These are phyloP conservation scores for Hylyphantes graminicola DNA, from an alignment of 1,140 invertebrate genomes.

Conservation along the genomic window DNA sequence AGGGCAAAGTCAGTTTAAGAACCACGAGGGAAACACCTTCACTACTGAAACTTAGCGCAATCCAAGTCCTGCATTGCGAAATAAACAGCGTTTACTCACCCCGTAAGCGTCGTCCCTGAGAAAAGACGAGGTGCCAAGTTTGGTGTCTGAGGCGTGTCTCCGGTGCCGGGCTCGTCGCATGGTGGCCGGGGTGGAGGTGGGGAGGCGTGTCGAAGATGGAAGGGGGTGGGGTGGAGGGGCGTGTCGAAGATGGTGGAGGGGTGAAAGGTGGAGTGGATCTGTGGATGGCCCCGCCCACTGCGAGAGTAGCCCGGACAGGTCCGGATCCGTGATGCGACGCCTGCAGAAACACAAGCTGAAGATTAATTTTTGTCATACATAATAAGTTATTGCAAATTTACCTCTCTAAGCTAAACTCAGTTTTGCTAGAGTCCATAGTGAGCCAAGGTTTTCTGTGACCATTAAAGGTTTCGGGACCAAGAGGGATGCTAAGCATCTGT, in stretches of 20 bases:
- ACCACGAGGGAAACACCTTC: too few relatives aligned
- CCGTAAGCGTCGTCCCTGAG: conserved; percentile 21
- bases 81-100: conserved; percentile 3
- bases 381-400: too few relatives aligned
- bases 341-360: not conserved
- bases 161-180: conserved; percentile 67
- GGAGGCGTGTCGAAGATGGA: not conserved
- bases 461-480: too few relatives aligned
- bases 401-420: too few relatives aligned
- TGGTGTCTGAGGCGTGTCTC: conserved; percentile 71
- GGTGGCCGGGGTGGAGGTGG: conserved; percentile 47
- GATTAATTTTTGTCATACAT: too few relatives aligned
- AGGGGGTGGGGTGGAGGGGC: not conserved
- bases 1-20: too few relatives aligned
- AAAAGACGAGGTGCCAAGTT: conserved; percentile 66
- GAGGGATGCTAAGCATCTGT: too few relatives aligned
- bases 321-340: conserved; percentile 54
- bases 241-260: conserved; percentile 1
- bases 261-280: conserved; percentile 33
- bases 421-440: too few relatives aligned
- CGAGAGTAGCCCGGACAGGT: conserved; percentile 63
- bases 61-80: too few relatives aligned
- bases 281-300: conserved; percentile 34
- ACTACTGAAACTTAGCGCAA: too few relatives aligned
- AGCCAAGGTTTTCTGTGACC: too few relatives aligned